These are phyloP conservation scores for Bombus vancouverensis DNA, from an alignment of 1,140 invertebrate species.

Conservation along the genomic window DNA sequence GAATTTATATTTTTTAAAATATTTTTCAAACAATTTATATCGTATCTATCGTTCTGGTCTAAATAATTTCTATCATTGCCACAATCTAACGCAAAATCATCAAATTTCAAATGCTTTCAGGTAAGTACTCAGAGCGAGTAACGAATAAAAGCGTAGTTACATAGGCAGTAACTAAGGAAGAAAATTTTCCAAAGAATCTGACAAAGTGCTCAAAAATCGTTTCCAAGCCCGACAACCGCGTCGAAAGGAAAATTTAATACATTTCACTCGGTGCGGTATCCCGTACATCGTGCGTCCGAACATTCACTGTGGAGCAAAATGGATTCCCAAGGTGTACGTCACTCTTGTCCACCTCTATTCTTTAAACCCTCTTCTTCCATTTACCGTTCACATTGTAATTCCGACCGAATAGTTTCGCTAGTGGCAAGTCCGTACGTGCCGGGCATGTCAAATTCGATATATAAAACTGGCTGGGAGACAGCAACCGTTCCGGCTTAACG, in stretches of 20 bases:
- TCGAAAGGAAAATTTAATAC: slow-evolving; percentile 8
- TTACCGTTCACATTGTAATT: slow-evolving; percentile 81
- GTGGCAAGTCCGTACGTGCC: slow-evolving; percentile 81
- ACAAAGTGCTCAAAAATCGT: neutral
- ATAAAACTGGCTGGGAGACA: slow-evolving; percentile 81
- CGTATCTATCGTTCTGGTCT: neutral
- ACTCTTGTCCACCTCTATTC: slow-evolving; percentile 66
- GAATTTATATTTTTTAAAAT: neutral
- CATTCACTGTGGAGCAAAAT: slow-evolving; percentile 18
- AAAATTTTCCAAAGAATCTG: neutral
- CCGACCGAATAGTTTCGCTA: slow-evolving; percentile 80
- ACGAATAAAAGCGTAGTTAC: neutral
- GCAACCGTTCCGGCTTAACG: slow-evolving; percentile 77
- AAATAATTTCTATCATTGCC: neutral
- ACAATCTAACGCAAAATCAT: neutral
- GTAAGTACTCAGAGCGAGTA: neutral
- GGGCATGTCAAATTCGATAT: slow-evolving; percentile 81
- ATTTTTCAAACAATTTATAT: no score
- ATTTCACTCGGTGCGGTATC: neutral
- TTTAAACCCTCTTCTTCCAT: slow-evolving; percentile 65
- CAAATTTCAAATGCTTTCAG: neutral
- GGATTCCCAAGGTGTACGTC: slow-evolving; percentile 63
- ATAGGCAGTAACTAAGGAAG: no score
- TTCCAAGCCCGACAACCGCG: neutral
- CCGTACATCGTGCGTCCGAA: neutral